Conservation (phyloP, 2,113 vertebrate species). For the Octodon degus region DNA sequence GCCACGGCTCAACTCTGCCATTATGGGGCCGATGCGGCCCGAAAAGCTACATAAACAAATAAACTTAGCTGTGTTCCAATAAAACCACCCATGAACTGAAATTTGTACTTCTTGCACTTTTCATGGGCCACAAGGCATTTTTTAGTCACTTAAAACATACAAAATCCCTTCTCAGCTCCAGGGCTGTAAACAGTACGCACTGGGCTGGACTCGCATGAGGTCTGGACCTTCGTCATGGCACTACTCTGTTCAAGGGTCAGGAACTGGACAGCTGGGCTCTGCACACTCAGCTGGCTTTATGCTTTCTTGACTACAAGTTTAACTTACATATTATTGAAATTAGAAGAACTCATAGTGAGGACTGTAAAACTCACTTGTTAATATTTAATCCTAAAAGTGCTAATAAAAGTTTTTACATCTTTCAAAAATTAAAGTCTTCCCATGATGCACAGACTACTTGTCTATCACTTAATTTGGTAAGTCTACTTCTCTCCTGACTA, state of each 20-base stretch:
- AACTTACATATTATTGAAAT: background rate
- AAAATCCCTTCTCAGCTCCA: background rate
- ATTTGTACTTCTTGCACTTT: background rate
- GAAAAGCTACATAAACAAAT: background rate
- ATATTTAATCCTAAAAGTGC: background rate
- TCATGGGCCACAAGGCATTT: background rate
- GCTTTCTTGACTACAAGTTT: background rate
- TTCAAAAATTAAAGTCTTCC: slow-evolving; percentile 22
- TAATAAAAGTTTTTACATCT: background rate
- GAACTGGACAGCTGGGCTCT: background rate
- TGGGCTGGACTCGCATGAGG: background rate
- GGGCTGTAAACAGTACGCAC: background rate
- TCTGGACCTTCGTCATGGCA: background rate
- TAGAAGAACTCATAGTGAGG: background rate
- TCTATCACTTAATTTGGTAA: background rate
- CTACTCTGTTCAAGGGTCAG: background rate
- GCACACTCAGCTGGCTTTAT: background rate
- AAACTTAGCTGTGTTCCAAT: background rate
- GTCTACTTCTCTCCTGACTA: slow-evolving; percentile 4
- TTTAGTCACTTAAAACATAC: background rate
- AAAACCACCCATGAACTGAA: background rate
- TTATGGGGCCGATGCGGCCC: background rate
- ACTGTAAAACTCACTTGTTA: background rate
- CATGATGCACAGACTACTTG: background rate
- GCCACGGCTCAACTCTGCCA: background rate